Conservation (phyloP, 2,888 invertebrate genomes). For the Hermaeophaga mercurialis region DNA sequence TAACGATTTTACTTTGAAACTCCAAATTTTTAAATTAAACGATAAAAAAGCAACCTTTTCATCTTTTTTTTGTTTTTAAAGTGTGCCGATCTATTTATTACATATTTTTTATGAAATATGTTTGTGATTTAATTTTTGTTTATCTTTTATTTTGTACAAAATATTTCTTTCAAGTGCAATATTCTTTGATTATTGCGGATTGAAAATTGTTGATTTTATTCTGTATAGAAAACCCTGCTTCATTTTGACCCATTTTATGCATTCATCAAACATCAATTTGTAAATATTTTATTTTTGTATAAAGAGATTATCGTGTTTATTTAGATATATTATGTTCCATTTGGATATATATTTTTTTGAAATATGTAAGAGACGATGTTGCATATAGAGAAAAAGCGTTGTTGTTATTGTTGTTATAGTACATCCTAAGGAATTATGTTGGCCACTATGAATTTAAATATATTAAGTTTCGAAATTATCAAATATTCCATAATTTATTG, state of each 20-base stretch:
- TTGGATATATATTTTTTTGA: conserved; percentile 13
- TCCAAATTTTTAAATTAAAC: too few relatives aligned
- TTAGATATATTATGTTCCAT: conserved; percentile 19
- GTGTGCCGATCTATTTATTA: too few relatives aligned
- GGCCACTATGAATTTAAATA: neutral
- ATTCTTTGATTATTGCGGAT: neutral
- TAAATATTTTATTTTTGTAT: conserved; percentile 27
- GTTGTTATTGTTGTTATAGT: too few relatives aligned
- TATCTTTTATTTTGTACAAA: too few relatives aligned
- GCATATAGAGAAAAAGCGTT: conserved; percentile 24
- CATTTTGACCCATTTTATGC: neutral
- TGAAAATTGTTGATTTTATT: conserved; percentile 14
- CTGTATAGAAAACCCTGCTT: conserved; percentile 11
- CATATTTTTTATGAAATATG: too few relatives aligned
- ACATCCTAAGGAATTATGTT: neutral
- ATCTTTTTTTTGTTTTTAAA: too few relatives aligned
- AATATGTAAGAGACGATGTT: conserved; percentile 20
- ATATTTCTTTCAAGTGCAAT: too few relatives aligned
- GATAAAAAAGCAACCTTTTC: too few relatives aligned
- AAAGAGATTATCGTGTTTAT: conserved; percentile 11
- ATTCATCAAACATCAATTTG: conserved; percentile 18
- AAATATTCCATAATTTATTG: too few relatives aligned
- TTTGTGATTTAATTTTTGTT: too few relatives aligned
- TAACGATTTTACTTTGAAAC: too few relatives aligned
- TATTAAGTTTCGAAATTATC: too few relatives aligned